Evolutionary conservation across 2,113 vertebrate genomes (phyloP).

Genomic region (Cricetomys ansorgei): DNA sequence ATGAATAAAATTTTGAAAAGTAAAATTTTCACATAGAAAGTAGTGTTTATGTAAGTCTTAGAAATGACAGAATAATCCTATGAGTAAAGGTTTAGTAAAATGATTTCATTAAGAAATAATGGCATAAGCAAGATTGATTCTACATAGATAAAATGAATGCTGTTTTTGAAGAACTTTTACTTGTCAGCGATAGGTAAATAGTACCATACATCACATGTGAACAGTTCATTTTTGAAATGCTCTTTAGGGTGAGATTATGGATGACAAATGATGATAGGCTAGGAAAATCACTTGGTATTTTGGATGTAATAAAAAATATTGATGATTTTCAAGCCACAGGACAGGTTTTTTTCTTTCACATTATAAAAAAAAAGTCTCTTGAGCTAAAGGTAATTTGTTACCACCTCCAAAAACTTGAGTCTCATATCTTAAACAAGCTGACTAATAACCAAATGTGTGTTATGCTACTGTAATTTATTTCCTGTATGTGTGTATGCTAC

Average conservation of each 20-base stretch:
- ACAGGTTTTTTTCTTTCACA: background rate
- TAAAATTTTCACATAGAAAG: background rate
- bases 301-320: background rate
- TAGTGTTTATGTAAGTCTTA: background rate
- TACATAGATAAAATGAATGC: background rate
- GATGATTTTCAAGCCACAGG: background rate
- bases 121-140: background rate
- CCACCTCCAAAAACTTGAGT: background rate
- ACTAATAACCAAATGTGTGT: background rate
- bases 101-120: background rate
- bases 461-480: background rate
- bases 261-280: background rate
- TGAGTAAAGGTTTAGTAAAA: background rate
- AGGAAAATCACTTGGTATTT: background rate
- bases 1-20: background rate
- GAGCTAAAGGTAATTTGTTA: background rate
- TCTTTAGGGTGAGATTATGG: background rate
- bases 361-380: background rate
- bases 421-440: background rate
- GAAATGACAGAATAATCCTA: background rate
- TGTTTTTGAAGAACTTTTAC: background rate
- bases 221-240: background rate
- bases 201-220: background rate
- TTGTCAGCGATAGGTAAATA: background rate
- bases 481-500: background rate